Percentiles rank a stretch among this genome's conserved stretches.
Conservation (phyloP, 2,113 vertebrate genomes). For the Scomber japonicus region DNA sequence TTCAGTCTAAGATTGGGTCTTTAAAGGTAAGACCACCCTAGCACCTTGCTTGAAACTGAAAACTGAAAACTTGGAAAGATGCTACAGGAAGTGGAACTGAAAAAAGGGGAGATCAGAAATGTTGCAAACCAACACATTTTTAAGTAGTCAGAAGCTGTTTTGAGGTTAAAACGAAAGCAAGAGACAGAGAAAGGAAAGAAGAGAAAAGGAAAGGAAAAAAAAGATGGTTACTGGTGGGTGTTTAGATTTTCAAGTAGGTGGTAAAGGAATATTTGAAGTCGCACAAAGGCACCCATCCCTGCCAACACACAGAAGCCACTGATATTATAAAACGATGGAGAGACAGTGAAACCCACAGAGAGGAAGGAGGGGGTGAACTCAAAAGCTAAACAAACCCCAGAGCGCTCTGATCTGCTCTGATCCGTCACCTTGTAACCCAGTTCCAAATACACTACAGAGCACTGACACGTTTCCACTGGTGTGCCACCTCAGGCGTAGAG, state of each 20-base stretch:
- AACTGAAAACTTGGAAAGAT: too few species aligned
- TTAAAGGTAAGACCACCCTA: too few species aligned
- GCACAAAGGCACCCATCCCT: not conserved
- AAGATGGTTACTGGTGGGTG: not conserved
- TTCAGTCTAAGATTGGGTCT: too few species aligned
- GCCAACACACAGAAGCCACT: conserved; percentile 20
- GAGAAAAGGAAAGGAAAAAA: too few species aligned
- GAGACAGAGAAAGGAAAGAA: not conserved
- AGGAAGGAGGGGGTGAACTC: conserved; percentile 1
- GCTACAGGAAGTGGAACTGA: too few species aligned
- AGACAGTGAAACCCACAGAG: conserved; percentile 11
- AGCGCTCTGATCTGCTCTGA: conserved; percentile 26
- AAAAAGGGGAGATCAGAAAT: too few species aligned
- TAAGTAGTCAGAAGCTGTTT: not conserved
- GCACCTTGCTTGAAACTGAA: too few species aligned
- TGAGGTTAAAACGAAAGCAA: conserved; percentile 43
- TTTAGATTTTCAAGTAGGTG: conserved; percentile 10
- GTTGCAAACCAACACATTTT: too few species aligned
- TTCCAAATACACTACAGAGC: conserved; percentile 45
- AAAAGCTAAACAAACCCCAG: conserved; percentile 39
- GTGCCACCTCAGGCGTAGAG: conserved; percentile 51
- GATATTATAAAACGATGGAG: conserved; percentile 30
- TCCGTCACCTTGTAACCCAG: conserved; percentile 59
- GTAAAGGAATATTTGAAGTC: conserved; percentile 24
- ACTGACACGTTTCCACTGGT: conserved; percentile 44